Base-by-base conservation (phyloP, 2,888 invertebrate genomes). In the Nezara viridula region DNA sequence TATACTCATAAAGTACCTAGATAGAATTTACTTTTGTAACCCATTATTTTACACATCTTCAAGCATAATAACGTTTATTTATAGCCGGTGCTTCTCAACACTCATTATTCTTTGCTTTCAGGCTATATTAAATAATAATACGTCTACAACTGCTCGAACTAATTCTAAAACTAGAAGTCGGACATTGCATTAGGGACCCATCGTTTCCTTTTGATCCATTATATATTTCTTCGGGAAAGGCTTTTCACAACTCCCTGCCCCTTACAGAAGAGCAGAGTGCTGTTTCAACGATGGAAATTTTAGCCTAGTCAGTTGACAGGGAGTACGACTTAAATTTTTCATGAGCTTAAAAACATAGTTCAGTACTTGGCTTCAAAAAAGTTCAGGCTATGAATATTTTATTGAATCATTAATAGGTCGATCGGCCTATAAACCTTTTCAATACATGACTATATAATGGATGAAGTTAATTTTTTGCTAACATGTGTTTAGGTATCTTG, bases 171-270 rank as follows among this genome's bases (percentile, higher is more conserved):
- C n/a, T 2, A 60, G 14, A 27, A 27, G 60, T 27, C 24, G 27
- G 60, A 10, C n/a, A 27, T 4, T 60, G 60, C 60, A 12, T 60
- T 60, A 60, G 27, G 27, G n/a, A 1, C 4, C 24, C 60, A 14
- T 60, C n/a, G 12, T 60, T 27, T 19, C 44, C 77, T 77, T 77
- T 77, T 77, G 77, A 77, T 77, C 77, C 40, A 77, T 77, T 77
- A 77, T 77, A 77, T 77, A 77, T 77, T 77, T 77, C 40, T 77
- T 40, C 77, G 40, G 66, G 77, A 77, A 40, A 40, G 77, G 77
- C 5, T 37, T 77, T 77, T 77, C 77, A 40, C 37, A 24, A 77
- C 40, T 44, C 77, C 16, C 24, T 40, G 40, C 77, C 14, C 21
- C 77, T 24, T 24, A 24, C 77, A 40, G 44, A 44, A 37, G 40